phyloP scores from a whole-genome alignment of 2,797 vertebrate genomes.

The Remorina albescens region DNA sequence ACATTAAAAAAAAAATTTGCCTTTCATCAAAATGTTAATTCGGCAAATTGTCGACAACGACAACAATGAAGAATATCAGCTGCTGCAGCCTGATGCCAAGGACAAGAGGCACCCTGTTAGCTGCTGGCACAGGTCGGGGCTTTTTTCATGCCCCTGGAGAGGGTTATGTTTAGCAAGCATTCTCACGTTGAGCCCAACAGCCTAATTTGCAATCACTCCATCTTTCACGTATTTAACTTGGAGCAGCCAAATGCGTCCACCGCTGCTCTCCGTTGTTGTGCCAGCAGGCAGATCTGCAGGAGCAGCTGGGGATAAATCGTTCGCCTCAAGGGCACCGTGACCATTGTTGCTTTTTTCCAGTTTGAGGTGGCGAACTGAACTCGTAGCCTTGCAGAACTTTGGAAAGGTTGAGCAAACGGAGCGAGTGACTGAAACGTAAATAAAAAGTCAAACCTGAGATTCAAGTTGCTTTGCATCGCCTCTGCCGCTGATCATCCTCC shows the following conservation, averaged over 20 bases:
- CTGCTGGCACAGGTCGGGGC: neutral
- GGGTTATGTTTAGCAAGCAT: neutral
- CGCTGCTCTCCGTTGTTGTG: constrained; percentile 1
- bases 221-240: constrained; percentile 15
- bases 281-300: constrained; percentile 12
- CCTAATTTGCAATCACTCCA: constrained; percentile 18
- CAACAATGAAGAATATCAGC: neutral
- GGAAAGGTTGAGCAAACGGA: neutral
- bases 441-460: constrained; percentile 3
- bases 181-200: constrained; percentile 24
- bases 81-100: neutral
- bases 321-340: constrained; percentile 24
- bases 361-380: constrained; percentile 2
- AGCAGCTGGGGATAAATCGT: constrained; percentile 26
- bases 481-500: constrained; percentile 23
- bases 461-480: constrained; percentile 24
- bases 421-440: neutral
- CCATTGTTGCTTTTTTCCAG: constrained; percentile 19
- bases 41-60: neutral
- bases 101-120: neutral
- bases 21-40: neutral
- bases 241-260: constrained; percentile 2
- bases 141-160: neutral
- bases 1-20: neutral
- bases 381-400: neutral